Percentiles rank a stretch among this genome's conserved stretches.
Evolutionary conservation across 2,113 vertebrate genomes (phyloP).

Genomic region (Tympanuchus pallidicinctus): DNA sequence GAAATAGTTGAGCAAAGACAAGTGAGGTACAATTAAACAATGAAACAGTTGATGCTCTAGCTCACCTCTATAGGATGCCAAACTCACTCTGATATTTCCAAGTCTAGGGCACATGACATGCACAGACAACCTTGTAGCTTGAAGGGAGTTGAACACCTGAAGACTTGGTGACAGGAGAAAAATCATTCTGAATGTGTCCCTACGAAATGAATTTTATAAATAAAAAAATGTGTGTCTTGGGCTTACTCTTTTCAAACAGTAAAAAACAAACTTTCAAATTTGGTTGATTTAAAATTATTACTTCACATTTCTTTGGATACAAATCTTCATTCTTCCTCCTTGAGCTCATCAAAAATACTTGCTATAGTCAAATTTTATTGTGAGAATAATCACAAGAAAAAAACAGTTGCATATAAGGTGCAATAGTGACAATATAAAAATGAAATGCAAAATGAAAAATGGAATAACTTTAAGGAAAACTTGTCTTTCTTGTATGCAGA

Average conservation of each 20-base stretch:
- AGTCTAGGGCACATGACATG: background rate
- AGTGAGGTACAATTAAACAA: constrained; percentile 46
- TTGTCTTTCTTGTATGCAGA: background rate
- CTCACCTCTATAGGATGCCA: background rate
- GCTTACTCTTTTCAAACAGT: constrained; percentile 8
- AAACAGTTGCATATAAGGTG: background rate
- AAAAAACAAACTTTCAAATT: constrained; percentile 1
- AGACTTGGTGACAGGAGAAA: constrained; percentile 21
- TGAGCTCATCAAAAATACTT: background rate
- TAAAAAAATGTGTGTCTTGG: constrained; percentile 49
- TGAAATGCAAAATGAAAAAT: background rate
- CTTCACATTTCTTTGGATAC: background rate
- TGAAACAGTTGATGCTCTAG: background rate
- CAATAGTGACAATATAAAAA: background rate
- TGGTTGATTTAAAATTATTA: constrained; percentile 11
- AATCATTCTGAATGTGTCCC: constrained; percentile 1
- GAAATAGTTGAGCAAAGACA: constrained; percentile 6
- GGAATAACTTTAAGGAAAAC: background rate
- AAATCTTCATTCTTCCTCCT: background rate
- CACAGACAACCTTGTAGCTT: background rate
- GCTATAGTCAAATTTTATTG: background rate
- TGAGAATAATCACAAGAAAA: background rate
- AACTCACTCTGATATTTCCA: constrained; percentile 13
- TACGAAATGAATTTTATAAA: constrained; percentile 47
- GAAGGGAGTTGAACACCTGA: constrained; percentile 35